A percentile compares a stretch with the other conserved stretches of the same genome.
Conservation (phyloP, 2,797 vertebrate species). For the Brotula barbata region DNA sequence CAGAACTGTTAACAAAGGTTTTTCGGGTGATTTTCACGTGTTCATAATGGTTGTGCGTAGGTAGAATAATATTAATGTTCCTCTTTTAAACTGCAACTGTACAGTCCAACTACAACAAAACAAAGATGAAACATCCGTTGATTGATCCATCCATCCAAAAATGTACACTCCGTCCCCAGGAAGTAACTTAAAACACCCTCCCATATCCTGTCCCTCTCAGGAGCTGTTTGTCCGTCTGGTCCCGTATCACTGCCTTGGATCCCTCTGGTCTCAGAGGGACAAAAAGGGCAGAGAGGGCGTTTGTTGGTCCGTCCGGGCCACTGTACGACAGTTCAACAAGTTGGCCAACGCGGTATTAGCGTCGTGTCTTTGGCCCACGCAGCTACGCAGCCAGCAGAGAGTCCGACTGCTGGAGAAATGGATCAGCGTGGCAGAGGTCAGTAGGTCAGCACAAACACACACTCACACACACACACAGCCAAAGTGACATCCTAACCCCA, state of each 20-base stretch:
- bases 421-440: conserved; percentile 90
- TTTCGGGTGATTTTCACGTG: no score
- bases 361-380: conserved; percentile 83
- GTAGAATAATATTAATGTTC: no score
- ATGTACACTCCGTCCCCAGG: no score
- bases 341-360: conserved; percentile 85
- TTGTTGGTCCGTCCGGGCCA: conserved; percentile 88
- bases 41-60: no score
- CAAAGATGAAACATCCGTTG: no score
- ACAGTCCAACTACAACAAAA: no score
- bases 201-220: conserved; percentile 57
- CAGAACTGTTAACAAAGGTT: no score
- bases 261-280: conserved; percentile 89
- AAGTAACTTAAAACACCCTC: not conserved
- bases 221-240: conserved; percentile 89
- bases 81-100: no score
- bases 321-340: conserved; percentile 90
- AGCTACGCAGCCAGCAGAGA: conserved; percentile 85
- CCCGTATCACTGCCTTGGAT: conserved; percentile 91
- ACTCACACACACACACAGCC: conserved; percentile 1
- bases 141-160: no score
- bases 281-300: conserved; percentile 84
- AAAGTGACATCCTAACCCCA: conserved; percentile 5
- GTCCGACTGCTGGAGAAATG: conserved; percentile 90
- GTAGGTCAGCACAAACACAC: conserved; percentile 6